Conservation (phyloP, 2,888 invertebrate genomes). For the Heteromurus nitidus region DNA sequence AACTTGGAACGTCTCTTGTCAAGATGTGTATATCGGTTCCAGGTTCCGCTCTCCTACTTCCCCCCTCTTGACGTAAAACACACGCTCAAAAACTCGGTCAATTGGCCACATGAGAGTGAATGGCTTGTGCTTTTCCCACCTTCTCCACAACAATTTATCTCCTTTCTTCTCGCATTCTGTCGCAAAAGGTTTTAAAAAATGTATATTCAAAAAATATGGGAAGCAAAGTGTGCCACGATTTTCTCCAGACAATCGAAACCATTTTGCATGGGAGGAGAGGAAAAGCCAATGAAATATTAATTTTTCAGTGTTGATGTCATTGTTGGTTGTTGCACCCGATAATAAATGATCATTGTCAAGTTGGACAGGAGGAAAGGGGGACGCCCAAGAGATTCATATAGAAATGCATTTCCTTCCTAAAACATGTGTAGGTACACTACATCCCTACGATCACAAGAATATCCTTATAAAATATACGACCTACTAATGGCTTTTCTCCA, state of each 20-base stretch:
- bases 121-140: no score
- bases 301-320: conserved; percentile 17
- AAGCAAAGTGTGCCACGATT: not conserved
- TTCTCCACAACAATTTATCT: no score
- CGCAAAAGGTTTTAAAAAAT: not conserved
- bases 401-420: not conserved
- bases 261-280: not conserved
- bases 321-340: conserved; percentile 44
- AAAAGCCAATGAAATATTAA: conserved; percentile 2
- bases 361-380: not conserved
- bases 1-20: not conserved
- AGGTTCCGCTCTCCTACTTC: not conserved
- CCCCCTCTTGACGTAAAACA: not conserved
- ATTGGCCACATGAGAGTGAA: conserved; percentile 54
- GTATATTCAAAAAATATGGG: not conserved
- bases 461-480: conserved; percentile 33
- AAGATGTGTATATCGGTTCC: not conserved
- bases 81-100: conserved; percentile 45
- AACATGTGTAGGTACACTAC: not conserved
- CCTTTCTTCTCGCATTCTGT: no score
- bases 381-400: not conserved
- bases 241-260: not conserved
- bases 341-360: conserved; percentile 13
- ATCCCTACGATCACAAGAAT: no score
- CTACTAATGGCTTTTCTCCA: conserved; percentile 54